Evolutionary conservation across 2,113 vertebrate species (phyloP).

Genomic region (Terrapene triunguis): DNA sequence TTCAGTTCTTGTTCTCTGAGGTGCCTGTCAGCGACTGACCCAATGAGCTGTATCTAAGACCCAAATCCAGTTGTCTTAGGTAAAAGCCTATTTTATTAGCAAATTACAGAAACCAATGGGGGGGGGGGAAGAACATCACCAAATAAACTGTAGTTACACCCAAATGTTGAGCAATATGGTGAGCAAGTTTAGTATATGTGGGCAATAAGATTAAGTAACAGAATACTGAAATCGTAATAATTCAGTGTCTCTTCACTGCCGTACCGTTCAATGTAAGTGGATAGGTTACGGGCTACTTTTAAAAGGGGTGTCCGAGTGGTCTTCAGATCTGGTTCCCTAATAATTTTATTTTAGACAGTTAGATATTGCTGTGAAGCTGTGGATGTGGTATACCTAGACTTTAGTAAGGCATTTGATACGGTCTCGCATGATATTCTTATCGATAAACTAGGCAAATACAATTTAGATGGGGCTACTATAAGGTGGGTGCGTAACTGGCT

Average conservation of each 20-base stretch:
- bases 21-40: constrained; percentile 8
- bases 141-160: neutral
- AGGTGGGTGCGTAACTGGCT: too few relatives aligned
- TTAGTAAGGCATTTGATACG: too few relatives aligned
- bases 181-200: constrained; percentile 1
- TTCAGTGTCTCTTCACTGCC: constrained; percentile 19
- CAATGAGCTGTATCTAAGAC: neutral
- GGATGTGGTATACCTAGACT: too few relatives aligned
- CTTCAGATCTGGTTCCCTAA: constrained; percentile 1
- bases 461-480: too few relatives aligned
- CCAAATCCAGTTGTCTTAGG: neutral
- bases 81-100: neutral
- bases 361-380: too few relatives aligned
- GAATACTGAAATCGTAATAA: constrained; percentile 38
- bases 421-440: too few relatives aligned
- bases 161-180: constrained; percentile 3
- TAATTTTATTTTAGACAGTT: neutral
- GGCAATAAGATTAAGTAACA: constrained; percentile 34
- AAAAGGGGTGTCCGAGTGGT: neutral
- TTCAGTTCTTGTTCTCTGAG: constrained; percentile 19
- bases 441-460: too few relatives aligned
- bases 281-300: constrained; percentile 27
- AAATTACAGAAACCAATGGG: constrained; percentile 23
- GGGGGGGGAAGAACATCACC: neutral
- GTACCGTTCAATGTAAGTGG: neutral